Conservation (phyloP, 2,113 vertebrate species). For the Tylochromis polylepis region DNA sequence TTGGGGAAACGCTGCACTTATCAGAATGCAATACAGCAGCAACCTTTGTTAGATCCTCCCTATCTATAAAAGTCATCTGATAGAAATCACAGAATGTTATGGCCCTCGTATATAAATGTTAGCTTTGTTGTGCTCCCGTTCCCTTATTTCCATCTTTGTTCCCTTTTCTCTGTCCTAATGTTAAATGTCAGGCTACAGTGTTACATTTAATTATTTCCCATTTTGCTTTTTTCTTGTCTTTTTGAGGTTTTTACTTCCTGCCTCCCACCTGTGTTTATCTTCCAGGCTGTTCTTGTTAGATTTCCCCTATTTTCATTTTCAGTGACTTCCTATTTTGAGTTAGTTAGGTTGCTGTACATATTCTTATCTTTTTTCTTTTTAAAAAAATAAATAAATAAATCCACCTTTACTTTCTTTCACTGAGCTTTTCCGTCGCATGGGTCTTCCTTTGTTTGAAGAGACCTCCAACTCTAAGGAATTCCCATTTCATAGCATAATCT, state of each 20-base stretch:
- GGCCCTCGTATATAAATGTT: background rate
- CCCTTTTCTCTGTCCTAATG: background rate
- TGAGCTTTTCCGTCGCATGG: rapidly evolving
- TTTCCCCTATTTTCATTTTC: background rate
- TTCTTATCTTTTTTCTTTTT: background rate
- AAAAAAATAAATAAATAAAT: rapidly evolving
- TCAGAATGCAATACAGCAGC: background rate
- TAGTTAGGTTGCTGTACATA: background rate
- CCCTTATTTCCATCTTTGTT: background rate
- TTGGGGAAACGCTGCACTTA: background rate
- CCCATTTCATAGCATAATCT: background rate
- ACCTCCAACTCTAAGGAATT: background rate
- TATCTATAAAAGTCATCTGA: background rate
- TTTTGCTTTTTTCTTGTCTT: background rate
- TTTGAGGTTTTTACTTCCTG: background rate
- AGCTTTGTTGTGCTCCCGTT: background rate
- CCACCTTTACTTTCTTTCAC: background rate
- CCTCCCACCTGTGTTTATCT: background rate
- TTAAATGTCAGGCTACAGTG: background rate
- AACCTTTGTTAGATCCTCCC: background rate
- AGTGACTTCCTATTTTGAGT: background rate
- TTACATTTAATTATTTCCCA: background rate
- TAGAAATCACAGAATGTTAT: background rate
- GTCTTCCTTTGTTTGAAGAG: background rate
- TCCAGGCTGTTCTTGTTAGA: background rate